Base-by-base conservation (phyloP, 2,888 invertebrate genomes). In the Scaptomyza tumidula region DNA sequence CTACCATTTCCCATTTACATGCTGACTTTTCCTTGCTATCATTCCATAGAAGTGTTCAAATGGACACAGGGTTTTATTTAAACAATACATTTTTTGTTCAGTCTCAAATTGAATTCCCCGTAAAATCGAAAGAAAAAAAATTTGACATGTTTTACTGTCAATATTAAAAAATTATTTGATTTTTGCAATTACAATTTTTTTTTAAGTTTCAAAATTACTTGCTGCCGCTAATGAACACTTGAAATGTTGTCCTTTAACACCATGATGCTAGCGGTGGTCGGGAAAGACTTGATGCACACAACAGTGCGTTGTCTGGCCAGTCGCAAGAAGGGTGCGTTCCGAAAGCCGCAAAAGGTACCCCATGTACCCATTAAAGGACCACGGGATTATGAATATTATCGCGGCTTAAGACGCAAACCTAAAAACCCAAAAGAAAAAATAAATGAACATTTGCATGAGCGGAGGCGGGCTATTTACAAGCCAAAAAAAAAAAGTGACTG, bases 371-470 rank as follows among this genome's bases (percentile, higher is more conserved):
- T 77, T 10, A 80, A 64, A 9, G 78, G 80, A 4, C 78, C 80
- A 3, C 58, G 75, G 14, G 71, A 79, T 10, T 79, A 27, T 50
- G 75, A 80, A 19, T 78, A 78, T 39, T 75, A 55, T 74, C 70
- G 67, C 1, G 33, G 44, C 0, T 24, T 77, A 11, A 60, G 46
- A 7, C 74, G 68, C 2, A 54, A 52, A 0, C 29, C 41, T 0
- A 72, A 29, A 54, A 27, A 44, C 9, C 35, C 54, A 3, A 55
- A 54, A 31, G 50, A 31, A 0, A 49, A 57, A 37, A 48, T 41
- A 7, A 7, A 2, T 13, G 56, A 53, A 9, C 52, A 62, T 50
- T 6, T 58, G 6, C 19, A 24, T 16, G 24, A 24, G 11, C 31
- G 45, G 6, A 49, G 45, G 7, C n/a, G 10, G 7, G 3, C 29